phyloP scores from a whole-genome alignment of 2,888 invertebrate species.

The Lycaena phlaeas region DNA sequence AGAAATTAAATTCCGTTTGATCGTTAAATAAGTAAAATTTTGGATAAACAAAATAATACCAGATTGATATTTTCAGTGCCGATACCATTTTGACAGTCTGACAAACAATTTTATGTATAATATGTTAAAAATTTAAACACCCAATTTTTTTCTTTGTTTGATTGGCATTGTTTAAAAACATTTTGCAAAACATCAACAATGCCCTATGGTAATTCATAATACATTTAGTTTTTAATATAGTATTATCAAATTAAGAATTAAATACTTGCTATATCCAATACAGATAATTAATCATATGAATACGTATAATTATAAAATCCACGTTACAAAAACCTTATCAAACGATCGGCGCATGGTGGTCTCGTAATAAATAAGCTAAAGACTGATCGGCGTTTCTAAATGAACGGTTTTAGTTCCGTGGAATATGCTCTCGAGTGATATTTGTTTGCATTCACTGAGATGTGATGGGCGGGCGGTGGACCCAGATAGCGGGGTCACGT shows the following conservation, averaged over 20 bases:
- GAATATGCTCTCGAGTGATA: constrained; percentile 22
- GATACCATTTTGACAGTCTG: too few species aligned
- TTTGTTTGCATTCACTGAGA: constrained; percentile 32
- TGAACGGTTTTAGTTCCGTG: constrained; percentile 45
- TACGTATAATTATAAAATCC: neutral
- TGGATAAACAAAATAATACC: too few species aligned
- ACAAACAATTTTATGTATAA: too few species aligned
- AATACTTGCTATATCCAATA: neutral
- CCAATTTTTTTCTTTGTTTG: too few species aligned
- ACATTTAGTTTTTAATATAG: too few species aligned
- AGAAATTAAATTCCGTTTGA: too few species aligned
- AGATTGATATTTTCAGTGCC: too few species aligned
- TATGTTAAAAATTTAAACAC: too few species aligned
- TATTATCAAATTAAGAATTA: neutral
- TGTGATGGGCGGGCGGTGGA: constrained; percentile 57
- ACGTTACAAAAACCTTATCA: constrained; percentile 34
- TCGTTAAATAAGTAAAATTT: too few species aligned
- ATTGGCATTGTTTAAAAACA: too few species aligned
- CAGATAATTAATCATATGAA: neutral
- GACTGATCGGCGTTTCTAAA: constrained; percentile 59
- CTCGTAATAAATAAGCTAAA: constrained; percentile 52
- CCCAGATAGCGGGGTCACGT: constrained; percentile 65
- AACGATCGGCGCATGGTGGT: constrained; percentile 59
- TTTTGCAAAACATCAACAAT: too few species aligned
- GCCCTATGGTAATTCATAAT: too few species aligned